Base-by-base conservation (phyloP, 2,797 vertebrate genomes). In the Cirrhinus molitorella region DNA sequence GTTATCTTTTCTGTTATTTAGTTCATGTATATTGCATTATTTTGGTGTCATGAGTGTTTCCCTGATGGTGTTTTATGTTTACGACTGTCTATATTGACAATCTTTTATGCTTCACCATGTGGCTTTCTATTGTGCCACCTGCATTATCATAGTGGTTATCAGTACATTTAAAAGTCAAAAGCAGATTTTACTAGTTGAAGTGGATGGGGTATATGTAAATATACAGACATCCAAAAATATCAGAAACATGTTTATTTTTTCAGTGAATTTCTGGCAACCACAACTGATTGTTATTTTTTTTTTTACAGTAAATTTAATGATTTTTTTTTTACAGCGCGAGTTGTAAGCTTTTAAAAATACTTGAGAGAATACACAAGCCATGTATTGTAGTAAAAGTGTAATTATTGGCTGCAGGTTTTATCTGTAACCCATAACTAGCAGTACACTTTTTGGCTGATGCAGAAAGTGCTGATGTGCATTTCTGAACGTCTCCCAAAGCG, bases 381-480 rank as follows among this genome's bases (percentile, higher is more conserved):
- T 72, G 28, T 34, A 31, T 31, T 51, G 17, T 34, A 31, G 25
- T 31, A 28, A 12, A 49, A 28, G 3, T 72, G 45, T 72, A 34
- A 53, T 12, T 21, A 2, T 72, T 53, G 5, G 17, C 25, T 72
- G 4, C 28, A 53, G 47, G 47, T 72, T 72, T 51, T 21, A 51
- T 51, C 47, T 34, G 70, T 21, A 72, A 31, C 70, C 11, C 10
- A 51, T 51, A 72, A 72, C 47, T 34, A 51, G 70, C 25, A 2
- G 25, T 34, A 72, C 25, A 51, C 25, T 34, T 72, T 72, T 53
- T 0, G 25, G 25, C 45, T 51, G 70, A 72, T 51, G 70, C 45
- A 51, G 70, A 72, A 51, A 45, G 40, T 70, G 67, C 67, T 70
- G 40, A 49, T 28, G 4, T 49, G 67, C 13, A 17, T 49, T 71